Percentiles rank a stretch among this genome's conserved stretches.
phyloP scores from a whole-genome alignment of 2,888 invertebrate species.

The Eristalis tenax region DNA sequence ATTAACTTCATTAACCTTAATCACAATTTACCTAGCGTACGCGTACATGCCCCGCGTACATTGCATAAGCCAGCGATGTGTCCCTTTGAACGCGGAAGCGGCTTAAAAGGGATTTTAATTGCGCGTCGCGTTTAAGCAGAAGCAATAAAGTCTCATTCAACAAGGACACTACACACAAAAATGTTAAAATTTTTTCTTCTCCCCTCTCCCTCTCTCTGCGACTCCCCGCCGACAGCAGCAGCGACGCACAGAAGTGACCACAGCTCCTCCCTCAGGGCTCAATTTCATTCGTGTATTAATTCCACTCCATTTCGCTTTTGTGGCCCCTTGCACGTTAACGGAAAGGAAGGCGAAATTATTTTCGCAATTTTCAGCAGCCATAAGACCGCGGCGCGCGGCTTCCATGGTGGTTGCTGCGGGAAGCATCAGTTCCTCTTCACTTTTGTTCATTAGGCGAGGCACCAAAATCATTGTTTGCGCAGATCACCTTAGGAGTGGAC shows the following conservation, averaged over 20 bases:
- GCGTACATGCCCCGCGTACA: not conserved
- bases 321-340: not conserved
- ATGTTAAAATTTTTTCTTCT: not conserved
- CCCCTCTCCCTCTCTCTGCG: not conserved
- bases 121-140: slow-evolving; percentile 27
- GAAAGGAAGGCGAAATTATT: not conserved
- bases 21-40: slow-evolving; percentile 19
- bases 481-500: not conserved
- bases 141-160: slow-evolving; percentile 45
- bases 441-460: not conserved
- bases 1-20: slow-evolving; percentile 24
- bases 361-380: not conserved
- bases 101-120: slow-evolving; percentile 54
- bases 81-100: slow-evolving; percentile 35
- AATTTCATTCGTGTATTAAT: slow-evolving; percentile 16
- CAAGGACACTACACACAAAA: slow-evolving; percentile 28
- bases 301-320: slow-evolving; percentile 19
- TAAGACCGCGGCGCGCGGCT: not conserved
- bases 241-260: not conserved
- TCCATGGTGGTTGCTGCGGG: not conserved
- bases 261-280: not conserved
- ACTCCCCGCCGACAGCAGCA: not conserved
- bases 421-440: not conserved
- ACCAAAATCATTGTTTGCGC: not conserved
- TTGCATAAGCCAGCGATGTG: slow-evolving; percentile 20